Evolutionary conservation across 2,113 vertebrate genomes (phyloP).

Genomic region (Pygathrix nemaeus): DNA sequence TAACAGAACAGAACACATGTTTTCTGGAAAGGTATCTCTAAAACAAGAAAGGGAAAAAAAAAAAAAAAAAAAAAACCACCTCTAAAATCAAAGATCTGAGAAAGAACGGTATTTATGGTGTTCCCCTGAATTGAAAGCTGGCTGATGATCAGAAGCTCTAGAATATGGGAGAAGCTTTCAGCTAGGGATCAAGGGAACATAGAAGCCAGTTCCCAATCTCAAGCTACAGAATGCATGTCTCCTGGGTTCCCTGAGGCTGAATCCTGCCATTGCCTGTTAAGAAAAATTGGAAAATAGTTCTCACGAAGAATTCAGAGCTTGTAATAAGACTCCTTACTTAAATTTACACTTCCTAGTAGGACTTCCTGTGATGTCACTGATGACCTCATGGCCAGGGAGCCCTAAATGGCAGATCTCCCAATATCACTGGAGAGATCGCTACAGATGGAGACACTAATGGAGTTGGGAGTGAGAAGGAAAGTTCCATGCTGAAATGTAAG

Average conservation of each 20-base stretch:
- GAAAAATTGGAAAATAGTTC: background rate
- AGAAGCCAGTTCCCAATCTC: background rate
- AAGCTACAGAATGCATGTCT: background rate
- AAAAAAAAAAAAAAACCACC: background rate
- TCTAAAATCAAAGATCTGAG: background rate
- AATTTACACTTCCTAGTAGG: background rate
- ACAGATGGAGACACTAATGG: too few species aligned
- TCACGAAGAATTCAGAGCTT: background rate
- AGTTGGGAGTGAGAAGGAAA: background rate
- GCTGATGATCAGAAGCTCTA: background rate
- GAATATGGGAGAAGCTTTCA: background rate
- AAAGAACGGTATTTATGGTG: background rate
- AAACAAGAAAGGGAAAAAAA: background rate
- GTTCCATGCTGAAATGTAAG: background rate
- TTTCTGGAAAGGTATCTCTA: background rate
- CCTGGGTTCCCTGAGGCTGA: background rate
- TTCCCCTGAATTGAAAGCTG: background rate
- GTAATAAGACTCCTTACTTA: background rate
- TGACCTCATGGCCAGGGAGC: background rate
- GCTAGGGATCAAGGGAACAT: fast-evolving
- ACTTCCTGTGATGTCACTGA: background rate
- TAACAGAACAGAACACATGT: background rate
- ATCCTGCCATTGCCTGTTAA: background rate
- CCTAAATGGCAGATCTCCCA: background rate
- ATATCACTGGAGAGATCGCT: too few species aligned